phyloP scores from a whole-genome alignment of 2,113 vertebrate species.

The Dromaius novaehollandiae region DNA sequence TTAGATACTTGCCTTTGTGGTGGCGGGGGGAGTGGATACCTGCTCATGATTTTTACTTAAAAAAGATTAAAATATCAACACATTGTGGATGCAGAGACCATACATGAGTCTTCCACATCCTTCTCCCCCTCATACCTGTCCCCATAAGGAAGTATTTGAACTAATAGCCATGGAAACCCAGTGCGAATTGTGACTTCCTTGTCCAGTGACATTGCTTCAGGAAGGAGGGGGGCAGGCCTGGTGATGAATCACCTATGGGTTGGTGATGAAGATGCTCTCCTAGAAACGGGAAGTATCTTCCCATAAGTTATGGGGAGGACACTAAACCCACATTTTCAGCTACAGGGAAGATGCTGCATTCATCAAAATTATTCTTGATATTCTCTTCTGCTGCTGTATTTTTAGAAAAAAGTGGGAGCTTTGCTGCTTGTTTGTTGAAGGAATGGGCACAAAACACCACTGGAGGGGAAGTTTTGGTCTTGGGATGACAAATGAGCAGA shows the following conservation, averaged over 20 bases:
- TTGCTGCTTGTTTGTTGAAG: not conserved
- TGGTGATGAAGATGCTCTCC: not conserved
- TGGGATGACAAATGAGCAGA: not conserved
- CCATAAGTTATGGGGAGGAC: not conserved
- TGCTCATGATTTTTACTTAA: not conserved
- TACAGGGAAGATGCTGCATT: not conserved
- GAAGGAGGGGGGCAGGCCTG: not conserved
- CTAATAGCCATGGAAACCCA: fast-evolving
- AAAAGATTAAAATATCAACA: not conserved
- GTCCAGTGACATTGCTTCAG: not conserved
- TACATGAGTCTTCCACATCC: no score
- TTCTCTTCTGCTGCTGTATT: not conserved
- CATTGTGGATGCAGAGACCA: not conserved
- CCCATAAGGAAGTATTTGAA: fast-evolving
- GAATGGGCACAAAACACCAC: not conserved
- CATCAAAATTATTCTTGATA: not conserved
- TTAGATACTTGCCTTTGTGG: not conserved
- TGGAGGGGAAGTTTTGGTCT: not conserved
- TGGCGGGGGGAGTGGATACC: not conserved
- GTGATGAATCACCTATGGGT: not conserved
- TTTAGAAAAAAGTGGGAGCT: not conserved
- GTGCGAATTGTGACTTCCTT: not conserved
- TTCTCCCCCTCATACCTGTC: not conserved
- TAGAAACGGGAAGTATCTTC: not conserved
- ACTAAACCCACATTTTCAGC: not conserved